These are phyloP conservation scores for Hartigia nigra DNA, from an alignment of 2,888 invertebrate species.

Conservation along the genomic window DNA sequence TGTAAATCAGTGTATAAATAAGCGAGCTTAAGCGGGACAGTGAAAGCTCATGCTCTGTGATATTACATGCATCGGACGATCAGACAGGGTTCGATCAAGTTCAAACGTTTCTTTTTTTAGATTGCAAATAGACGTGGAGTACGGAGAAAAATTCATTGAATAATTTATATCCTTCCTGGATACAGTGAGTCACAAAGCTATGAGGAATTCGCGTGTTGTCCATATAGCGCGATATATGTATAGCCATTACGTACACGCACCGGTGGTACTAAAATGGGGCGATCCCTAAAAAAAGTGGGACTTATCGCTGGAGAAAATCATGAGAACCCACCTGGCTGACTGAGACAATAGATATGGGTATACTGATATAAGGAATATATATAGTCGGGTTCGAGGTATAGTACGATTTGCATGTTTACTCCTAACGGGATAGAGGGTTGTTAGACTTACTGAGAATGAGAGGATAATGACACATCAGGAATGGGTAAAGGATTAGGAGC, in stretches of 20 bases:
- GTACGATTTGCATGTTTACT: neutral
- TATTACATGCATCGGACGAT: neutral
- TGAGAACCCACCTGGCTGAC: neutral
- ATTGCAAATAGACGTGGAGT: neutral
- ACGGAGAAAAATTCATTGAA: neutral
- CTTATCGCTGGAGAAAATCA: neutral
- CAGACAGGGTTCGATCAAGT: neutral
- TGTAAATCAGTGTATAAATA: conserved; percentile 44
- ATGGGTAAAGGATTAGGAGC: neutral
- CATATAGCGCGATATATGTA: neutral
- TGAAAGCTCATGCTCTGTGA: conserved; percentile 54
- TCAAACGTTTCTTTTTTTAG: neutral
- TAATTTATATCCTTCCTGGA: neutral
- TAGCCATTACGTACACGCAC: neutral
- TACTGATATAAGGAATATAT: neutral
- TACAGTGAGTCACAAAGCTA: conserved; percentile 43
- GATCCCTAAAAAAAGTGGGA: neutral
- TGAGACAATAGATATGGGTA: neutral
- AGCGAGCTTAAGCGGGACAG: conserved; percentile 52
- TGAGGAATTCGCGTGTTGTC: conserved; percentile 44
- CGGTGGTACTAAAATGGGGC: neutral
- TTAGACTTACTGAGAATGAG: neutral
- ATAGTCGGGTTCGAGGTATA: neutral
- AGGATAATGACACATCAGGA: neutral
- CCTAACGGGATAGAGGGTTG: neutral